Conservation (phyloP, 2,113 vertebrate species). For the Lathamus discolor region DNA sequence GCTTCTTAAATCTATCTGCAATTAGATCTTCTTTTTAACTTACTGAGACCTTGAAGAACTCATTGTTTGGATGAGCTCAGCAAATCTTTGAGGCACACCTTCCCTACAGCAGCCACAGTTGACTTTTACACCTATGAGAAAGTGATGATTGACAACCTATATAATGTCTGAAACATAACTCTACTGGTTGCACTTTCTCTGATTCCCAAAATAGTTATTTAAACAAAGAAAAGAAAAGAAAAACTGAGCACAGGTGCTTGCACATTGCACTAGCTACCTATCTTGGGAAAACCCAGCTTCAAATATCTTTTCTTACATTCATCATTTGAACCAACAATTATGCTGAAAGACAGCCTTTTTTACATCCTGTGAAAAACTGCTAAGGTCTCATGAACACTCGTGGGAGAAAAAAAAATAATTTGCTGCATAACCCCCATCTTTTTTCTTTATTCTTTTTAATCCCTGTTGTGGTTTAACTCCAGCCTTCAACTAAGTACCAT, state of each 20-base stretch:
- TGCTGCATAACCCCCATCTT: background rate
- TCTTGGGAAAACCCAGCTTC: background rate
- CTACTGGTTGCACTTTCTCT: background rate
- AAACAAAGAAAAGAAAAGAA: background rate
- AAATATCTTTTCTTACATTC: background rate
- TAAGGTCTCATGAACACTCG: background rate
- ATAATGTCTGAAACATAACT: background rate
- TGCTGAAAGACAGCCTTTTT: background rate
- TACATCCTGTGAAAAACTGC: background rate
- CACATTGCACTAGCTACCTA: background rate
- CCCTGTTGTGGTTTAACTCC: rapidly evolving
- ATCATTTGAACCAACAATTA: background rate
- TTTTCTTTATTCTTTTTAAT: background rate
- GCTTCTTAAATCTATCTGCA: background rate
- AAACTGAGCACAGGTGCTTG: background rate
- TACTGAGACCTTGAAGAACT: background rate
- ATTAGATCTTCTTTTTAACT: background rate
- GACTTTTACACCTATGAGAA: background rate
- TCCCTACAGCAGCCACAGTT: background rate
- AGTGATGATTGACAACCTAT: background rate
- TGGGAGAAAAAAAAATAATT: background rate
- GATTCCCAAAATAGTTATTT: background rate
- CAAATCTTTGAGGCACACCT: background rate
- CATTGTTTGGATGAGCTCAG: background rate
- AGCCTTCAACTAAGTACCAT: background rate